Percentiles rank a stretch among this genome's conserved stretches.
These are phyloP conservation scores for Torymus tubicola DNA, from an alignment of 2,888 invertebrate genomes.

Conservation along the genomic window DNA sequence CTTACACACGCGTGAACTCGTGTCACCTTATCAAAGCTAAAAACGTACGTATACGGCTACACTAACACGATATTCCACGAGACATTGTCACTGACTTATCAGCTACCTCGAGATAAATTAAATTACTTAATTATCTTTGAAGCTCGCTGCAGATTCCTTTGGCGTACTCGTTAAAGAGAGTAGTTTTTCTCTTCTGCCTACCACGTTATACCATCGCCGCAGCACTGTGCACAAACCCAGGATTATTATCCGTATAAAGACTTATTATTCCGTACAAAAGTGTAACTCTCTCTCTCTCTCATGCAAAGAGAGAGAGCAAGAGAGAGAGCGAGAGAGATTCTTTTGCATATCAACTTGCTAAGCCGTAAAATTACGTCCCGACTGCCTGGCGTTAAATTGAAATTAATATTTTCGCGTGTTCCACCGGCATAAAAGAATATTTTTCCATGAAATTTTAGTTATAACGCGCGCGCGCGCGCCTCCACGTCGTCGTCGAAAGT, in stretches of 20 bases:
- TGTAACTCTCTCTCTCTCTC: no score
- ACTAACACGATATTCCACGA: no score
- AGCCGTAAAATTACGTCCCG: constrained; percentile 22
- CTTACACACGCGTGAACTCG: no score
- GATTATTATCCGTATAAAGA: background rate
- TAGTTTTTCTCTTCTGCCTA: no score
- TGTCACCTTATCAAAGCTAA: no score
- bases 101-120: no score
- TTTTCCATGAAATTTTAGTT: background rate
- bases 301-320: background rate
- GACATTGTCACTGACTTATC: no score
- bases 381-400: constrained; percentile 5
- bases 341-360: constrained; percentile 14
- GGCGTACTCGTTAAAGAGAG: no score
- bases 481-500: background rate
- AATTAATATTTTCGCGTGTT: constrained; percentile 16
- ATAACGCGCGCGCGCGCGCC: background rate
- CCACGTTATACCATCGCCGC: no score
- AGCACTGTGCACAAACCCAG: background rate
- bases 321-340: background rate
- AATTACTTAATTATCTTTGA: no score
- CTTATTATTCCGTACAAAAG: constrained; percentile 3
- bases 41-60: no score
- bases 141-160: no score
- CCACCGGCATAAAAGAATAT: background rate